These are phyloP conservation scores for Drosophila stalkeri DNA, from an alignment of 2,888 invertebrate species.

Conservation along the genomic window DNA sequence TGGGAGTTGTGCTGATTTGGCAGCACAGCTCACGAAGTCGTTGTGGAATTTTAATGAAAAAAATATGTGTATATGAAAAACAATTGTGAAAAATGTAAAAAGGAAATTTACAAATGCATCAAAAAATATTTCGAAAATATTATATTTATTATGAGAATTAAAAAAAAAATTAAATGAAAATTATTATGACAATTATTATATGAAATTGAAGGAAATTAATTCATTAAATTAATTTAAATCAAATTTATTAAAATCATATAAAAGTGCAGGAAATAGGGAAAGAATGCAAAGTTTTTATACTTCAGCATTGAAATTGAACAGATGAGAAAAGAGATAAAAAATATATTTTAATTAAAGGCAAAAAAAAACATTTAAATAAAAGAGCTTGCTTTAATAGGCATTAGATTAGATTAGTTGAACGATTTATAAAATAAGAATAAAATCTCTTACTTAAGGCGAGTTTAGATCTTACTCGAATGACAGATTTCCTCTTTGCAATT, in stretches of 20 bases:
- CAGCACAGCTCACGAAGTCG: constrained; percentile 69
- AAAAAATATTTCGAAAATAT: constrained; percentile 15
- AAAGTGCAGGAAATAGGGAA: not conserved
- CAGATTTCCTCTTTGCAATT: not conserved
- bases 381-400: too few species aligned
- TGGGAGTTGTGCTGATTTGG: constrained; percentile 72
- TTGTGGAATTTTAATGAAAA: constrained; percentile 75
- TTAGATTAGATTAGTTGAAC: too few species aligned
- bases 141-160: too few species aligned
- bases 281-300: not conserved
- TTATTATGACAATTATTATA: too few species aligned
- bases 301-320: not conserved
- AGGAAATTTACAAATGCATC: constrained; percentile 33
- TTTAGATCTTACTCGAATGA: not conserved
- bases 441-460: too few species aligned
- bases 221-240: constrained; percentile 18
- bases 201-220: too few species aligned
- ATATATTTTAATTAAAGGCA: too few species aligned
- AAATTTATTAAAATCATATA: constrained; percentile 2
- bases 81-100: constrained; percentile 39
- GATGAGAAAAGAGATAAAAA: not conserved
- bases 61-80: constrained; percentile 11
- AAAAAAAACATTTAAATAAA: too few species aligned
- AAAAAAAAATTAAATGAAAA: too few species aligned
- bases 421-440: too few species aligned